These are phyloP conservation scores for Penaeus japonicus DNA, from an alignment of 1,140 invertebrate genomes.

Conservation along the genomic window DNA sequence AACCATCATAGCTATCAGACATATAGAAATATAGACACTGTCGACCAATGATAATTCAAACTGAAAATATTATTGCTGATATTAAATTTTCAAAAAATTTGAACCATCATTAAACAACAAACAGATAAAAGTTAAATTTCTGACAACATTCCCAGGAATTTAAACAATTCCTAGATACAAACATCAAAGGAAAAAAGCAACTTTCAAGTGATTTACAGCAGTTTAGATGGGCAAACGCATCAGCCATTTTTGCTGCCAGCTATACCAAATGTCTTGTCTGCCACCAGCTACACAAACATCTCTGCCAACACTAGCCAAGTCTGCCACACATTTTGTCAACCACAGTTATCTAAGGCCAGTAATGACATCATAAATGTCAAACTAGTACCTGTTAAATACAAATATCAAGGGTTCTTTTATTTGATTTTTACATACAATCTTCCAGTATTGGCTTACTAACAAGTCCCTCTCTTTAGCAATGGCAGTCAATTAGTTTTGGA, in stretches of 20 bases:
- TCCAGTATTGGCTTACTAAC: no score
- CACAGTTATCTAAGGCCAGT: no score
- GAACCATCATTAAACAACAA: constrained; percentile 33
- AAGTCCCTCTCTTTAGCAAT: no score
- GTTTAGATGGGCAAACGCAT: neutral
- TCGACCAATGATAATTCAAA: constrained; percentile 35
- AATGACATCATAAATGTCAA: no score
- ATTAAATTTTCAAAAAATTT: constrained; percentile 26
- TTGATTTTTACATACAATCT: no score
- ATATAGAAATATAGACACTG: constrained; percentile 25
- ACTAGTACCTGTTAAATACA: no score
- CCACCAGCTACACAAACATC: no score
- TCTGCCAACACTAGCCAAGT: no score
- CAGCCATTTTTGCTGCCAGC: neutral
- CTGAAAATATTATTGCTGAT: constrained; percentile 49
- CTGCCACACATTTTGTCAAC: no score
- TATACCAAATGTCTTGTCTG: no score
- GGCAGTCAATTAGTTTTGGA: no score
- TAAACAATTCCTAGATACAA: constrained; percentile 17
- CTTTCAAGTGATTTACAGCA: constrained; percentile 28
- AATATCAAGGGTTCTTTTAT: no score
- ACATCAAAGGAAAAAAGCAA: constrained; percentile 39
- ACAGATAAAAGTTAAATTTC: constrained; percentile 37
- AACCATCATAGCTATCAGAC: constrained; percentile 26
- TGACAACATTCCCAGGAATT: constrained; percentile 41